Evolutionary conservation across 2,797 vertebrate genomes (phyloP), one percentile per base, ranked within the genome.

Genomic region (Sebastes dallii): DNA sequence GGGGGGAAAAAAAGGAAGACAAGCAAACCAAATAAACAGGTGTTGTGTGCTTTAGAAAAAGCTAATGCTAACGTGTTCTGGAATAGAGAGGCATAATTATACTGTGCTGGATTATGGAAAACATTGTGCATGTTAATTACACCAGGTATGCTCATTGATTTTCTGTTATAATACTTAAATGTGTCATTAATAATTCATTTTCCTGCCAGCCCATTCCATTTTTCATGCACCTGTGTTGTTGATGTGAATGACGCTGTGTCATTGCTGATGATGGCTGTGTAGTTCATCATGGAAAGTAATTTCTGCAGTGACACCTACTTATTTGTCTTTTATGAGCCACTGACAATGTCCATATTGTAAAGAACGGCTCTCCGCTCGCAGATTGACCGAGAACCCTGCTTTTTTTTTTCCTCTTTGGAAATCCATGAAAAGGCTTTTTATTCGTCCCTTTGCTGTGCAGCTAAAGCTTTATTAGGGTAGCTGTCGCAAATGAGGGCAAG

Each of bases 131-230:
- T 96, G 94, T 95, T 96, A 96, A 96, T 96, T 93, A 95, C 91
- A 94, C 90, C 96, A 96, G 95, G 95, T 96, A 96, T 95, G 95
- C 96, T 95, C 94, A 94, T 96, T 94, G 95, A 96, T 96, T 96
- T 94, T 91, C 94, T 95, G 95, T 96, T 96, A 95, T 96, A 96
- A 96, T 96, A 95, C 95, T 95, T 95, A 95, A 95, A 95, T 95
- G 95, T 94, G 93, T 94, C 95, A 96, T 96, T 96, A 96, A 96
- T 96, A 95, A 96, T 96, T 96, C 96, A 96, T 96, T 95, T 93
- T 86, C 71, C 93, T 90, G 89, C 94, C 93, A 94, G 93, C 94
- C 90, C 88, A 64, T 81, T 92, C 92, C 94, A 94, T 95, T 95
- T 95, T 94, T 94, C 93, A 94, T 91, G 95, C 96, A 96, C 96